Evolutionary conservation across 2,888 invertebrate species (phyloP).

Genomic region (Aphodius sticticus): DNA sequence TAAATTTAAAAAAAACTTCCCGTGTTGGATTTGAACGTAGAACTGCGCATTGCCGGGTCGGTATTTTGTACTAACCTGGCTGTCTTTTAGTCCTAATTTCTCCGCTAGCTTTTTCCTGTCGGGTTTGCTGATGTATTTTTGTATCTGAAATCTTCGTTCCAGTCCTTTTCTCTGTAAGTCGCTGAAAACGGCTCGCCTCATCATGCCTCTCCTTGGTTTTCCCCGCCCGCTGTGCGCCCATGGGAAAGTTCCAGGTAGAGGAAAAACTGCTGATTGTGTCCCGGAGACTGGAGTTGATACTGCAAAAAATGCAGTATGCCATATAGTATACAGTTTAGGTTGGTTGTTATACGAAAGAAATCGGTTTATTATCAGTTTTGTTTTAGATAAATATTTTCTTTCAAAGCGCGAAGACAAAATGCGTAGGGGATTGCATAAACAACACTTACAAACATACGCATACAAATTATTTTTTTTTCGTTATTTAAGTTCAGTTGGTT

Average conservation of each 20-base stretch:
- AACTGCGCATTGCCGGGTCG: background rate
- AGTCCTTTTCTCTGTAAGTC: conserved; percentile 95
- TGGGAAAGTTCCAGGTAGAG: conserved; percentile 70
- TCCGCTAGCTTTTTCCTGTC: conserved; percentile 97
- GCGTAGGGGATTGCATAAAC: too few species aligned
- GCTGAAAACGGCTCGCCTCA: conserved; percentile 93
- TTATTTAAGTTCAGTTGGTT: too few species aligned
- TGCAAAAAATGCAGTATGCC: conserved; percentile 43
- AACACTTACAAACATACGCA: too few species aligned
- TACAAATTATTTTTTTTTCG: too few species aligned
- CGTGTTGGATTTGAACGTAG: background rate
- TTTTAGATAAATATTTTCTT: too few species aligned
- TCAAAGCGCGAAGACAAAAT: too few species aligned
- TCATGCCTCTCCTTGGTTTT: conserved; percentile 95
- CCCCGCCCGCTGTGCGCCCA: conserved; percentile 93
- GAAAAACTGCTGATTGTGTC: conserved; percentile 62
- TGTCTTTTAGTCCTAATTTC: conserved; percentile 94
- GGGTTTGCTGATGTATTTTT: conserved; percentile 98
- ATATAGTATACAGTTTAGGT: background rate
- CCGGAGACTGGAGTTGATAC: conserved; percentile 62
- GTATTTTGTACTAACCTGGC: conserved; percentile 76
- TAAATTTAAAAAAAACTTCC: background rate
- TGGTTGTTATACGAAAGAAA: too few species aligned
- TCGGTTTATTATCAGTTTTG: too few species aligned
- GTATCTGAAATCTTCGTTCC: conserved; percentile 94